Evolutionary conservation across 2,797 vertebrate genomes (phyloP).

Genomic region (Pogonophryne albipinna): DNA sequence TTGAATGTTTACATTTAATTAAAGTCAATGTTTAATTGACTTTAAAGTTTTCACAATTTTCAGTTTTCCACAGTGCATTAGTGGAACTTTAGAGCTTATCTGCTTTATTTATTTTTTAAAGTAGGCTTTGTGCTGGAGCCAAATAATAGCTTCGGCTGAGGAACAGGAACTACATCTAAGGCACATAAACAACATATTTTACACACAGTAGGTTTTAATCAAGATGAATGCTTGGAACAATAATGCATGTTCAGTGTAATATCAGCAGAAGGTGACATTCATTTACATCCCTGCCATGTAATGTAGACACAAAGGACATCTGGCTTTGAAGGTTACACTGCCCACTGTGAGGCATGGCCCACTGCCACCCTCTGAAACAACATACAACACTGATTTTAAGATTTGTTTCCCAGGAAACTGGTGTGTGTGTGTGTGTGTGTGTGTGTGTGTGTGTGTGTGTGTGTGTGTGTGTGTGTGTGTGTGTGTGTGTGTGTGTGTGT

Average conservation of each 20-base stretch:
- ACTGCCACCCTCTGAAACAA: slow-evolving; percentile 1
- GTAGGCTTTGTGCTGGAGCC: background rate
- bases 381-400: slow-evolving; percentile 15
- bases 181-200: background rate
- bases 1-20: too few species aligned
- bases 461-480: background rate
- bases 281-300: background rate
- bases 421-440: background rate
- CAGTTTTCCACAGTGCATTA: too few species aligned
- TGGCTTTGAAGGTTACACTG: slow-evolving; percentile 1
- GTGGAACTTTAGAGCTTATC: too few species aligned
- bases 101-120: too few species aligned
- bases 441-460: background rate
- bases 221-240: background rate
- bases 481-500: background rate
- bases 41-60: too few species aligned
- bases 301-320: background rate
- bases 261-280: background rate
- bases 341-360: background rate
- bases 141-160: background rate
- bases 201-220: background rate
- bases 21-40: too few species aligned
- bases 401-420: slow-evolving; percentile 30
- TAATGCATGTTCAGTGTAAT: background rate
- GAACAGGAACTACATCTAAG: background rate